These are phyloP conservation scores for Halcyon badia DNA, from an alignment of 2,797 vertebrate genomes.

Conservation along the genomic window DNA sequence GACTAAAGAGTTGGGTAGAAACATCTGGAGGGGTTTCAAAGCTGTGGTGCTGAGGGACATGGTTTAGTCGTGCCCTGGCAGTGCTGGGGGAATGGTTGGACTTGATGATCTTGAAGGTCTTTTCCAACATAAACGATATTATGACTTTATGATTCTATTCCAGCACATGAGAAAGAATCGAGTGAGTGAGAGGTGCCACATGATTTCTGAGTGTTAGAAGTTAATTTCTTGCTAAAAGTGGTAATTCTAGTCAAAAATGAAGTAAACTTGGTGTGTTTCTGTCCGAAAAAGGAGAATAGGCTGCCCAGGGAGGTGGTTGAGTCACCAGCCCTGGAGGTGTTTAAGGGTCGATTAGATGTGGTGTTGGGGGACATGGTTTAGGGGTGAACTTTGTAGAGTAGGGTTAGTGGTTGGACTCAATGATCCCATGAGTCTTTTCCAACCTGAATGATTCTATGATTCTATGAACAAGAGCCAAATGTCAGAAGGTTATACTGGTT, in stretches of 20 bases:
- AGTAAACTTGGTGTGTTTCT: not conserved
- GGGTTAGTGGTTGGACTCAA: too few relatives aligned
- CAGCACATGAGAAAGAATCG: accelerated
- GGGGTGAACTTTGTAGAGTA: too few relatives aligned
- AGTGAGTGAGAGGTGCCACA: accelerated
- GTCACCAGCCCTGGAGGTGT: too few relatives aligned
- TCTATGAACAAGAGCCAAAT: not conserved
- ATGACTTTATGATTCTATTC: not conserved
- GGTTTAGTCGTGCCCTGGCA: not conserved
- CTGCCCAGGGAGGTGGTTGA: too few relatives aligned
- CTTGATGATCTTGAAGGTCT: not conserved
- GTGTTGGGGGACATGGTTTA: too few relatives aligned
- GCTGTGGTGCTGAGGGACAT: not conserved
- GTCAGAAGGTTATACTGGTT: not conserved
- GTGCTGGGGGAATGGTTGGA: not conserved
- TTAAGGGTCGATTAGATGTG: too few relatives aligned
- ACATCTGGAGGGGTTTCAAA: not conserved
- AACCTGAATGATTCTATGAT: too few relatives aligned
- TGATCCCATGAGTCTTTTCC: too few relatives aligned
- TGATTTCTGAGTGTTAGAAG: not conserved
- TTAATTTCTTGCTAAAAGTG: not conserved
- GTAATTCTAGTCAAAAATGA: not conserved
- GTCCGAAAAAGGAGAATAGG: not conserved
- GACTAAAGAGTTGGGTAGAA: not conserved
- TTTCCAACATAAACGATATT: not conserved